Evolutionary conservation across 2,797 vertebrate genomes (phyloP), one percentile per base, ranked within the genome.

Genomic region (Acrossocheilus wenchowensis): DNA sequence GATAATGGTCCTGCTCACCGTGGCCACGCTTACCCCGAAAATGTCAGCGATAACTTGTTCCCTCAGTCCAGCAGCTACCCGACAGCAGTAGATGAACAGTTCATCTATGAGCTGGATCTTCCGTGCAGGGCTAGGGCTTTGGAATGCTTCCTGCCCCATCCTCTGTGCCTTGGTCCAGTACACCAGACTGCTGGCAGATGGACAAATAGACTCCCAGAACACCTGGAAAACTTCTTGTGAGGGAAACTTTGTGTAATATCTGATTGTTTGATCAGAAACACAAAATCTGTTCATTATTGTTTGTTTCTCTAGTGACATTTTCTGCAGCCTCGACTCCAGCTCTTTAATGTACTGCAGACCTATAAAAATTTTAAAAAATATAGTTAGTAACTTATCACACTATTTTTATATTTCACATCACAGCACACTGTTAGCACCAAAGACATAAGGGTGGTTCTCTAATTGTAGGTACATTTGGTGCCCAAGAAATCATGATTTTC

Each of bases 1-100:
- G 21, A 48, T 73, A 26, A 73, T 26, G 23, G 23, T 23, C 41
- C 71, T 73, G 9, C 84, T 62, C 34, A 85, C 39, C 68, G 73
- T 48, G 62, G 64, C 43, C 26, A 78, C 36, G 7, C 52, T n/a
- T 73, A 73, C 50, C 11, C 41, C 6, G 3, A 50, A 77, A n/a
- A 69, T 82, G 80, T 82, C 72, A 41, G 85, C 14, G n/a, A 41
- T 71, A 10, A 86, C 84, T 43, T 48, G 36, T 23, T 78, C 48
- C 34, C 26, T 72, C 9, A 39, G 50, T 10, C 68, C 26, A 74
- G 41, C 75, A 52, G 75, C 64, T 81, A 64, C 78, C 2, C 41
- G 9, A 19, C 62, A 45, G 30, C 73, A 45, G 54, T 48, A 74
- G 36, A 74, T 62, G 6, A 77, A 77, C 5, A 77, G 64, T 36